These are phyloP conservation scores for Rutilus rutilus DNA, from an alignment of 2,113 vertebrate species.

Conservation along the genomic window DNA sequence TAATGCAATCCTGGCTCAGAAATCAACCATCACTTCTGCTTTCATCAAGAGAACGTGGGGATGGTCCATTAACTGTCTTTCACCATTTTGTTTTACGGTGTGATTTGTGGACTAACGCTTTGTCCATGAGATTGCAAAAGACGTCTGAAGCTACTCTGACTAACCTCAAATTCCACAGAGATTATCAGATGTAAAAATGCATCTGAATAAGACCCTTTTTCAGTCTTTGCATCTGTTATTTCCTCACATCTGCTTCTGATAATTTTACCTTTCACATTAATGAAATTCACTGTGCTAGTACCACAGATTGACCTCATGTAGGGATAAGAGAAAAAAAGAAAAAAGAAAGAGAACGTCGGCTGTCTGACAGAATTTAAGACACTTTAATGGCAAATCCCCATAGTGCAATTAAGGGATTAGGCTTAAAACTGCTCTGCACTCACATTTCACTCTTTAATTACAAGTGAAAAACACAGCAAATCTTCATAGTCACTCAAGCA, in stretches of 20 bases:
- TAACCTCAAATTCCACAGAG: not conserved
- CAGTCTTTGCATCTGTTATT: not conserved
- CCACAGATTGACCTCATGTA: conserved; percentile 40
- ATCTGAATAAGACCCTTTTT: conserved; percentile 17
- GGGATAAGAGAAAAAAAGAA: not conserved
- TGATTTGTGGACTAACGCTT: not conserved
- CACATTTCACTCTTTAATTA: conserved; percentile 57
- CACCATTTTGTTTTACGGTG: conserved; percentile 4
- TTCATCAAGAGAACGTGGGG: not conserved
- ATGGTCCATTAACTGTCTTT: conserved; percentile 23
- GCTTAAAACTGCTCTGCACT: conserved; percentile 49
- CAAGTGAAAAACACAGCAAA: conserved; percentile 47
- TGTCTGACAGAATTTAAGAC: conserved; percentile 53
- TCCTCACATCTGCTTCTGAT: conserved; percentile 55
- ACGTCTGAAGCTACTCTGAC: not conserved
- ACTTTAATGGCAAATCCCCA: conserved; percentile 51
- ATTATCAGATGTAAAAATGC: not conserved
- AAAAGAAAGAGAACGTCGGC: conserved; percentile 13
- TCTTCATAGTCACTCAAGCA: conserved; percentile 38
- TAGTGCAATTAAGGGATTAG: conserved; percentile 58
- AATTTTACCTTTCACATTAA: conserved; percentile 52
- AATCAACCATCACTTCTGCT: not conserved
- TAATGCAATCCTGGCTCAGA: not conserved
- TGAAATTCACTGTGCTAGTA: conserved; percentile 41
- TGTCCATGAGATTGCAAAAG: conserved; percentile 2